Evolutionary conservation across 1,140 invertebrate species (phyloP).

Genomic region (Episyrphus balteatus): DNA sequence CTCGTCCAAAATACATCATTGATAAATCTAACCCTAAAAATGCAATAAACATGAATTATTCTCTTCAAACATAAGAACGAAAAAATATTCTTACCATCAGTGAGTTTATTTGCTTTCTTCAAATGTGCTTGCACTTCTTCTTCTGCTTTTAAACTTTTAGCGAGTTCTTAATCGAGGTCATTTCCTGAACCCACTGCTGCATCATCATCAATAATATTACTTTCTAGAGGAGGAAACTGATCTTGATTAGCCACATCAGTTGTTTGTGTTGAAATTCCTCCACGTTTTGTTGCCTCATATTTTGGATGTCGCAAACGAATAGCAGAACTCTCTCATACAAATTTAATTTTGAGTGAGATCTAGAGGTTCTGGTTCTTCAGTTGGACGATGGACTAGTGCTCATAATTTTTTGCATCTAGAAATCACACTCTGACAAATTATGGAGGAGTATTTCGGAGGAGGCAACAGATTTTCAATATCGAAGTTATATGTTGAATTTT

Average conservation of each 20-base stretch:
- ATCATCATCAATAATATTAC: conserved; percentile 3
- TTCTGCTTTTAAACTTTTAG: conserved; percentile 13
- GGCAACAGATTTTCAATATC: conserved; percentile 5
- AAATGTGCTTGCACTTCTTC: conserved; percentile 15
- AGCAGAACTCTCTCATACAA: conserved; percentile 61
- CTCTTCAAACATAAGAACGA: background rate
- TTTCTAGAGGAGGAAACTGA: conserved; percentile 8
- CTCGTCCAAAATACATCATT: too few relatives aligned
- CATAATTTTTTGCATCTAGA: conserved; percentile 60
- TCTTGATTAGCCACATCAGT: conserved; percentile 39
- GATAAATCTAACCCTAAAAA: conserved; percentile 43
- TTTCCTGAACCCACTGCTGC: conserved; percentile 6
- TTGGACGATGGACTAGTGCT: conserved; percentile 65
- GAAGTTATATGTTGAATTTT: background rate
- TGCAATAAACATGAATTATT: background rate
- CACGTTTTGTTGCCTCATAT: conserved; percentile 30
- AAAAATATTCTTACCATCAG: conserved; percentile 40
- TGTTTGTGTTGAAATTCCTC: conserved; percentile 27
- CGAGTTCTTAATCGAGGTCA: conserved; percentile 32
- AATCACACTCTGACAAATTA: conserved; percentile 37
- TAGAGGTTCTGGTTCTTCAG: conserved; percentile 77
- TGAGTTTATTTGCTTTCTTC: conserved; percentile 57
- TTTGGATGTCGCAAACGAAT: conserved; percentile 46
- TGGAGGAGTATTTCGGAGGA: conserved; percentile 6
- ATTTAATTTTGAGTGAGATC: conserved; percentile 76